Percentiles rank a stretch among this genome's conserved stretches.
Conservation (phyloP, 1,140 invertebrate species). For the Calosoma granatense region DNA sequence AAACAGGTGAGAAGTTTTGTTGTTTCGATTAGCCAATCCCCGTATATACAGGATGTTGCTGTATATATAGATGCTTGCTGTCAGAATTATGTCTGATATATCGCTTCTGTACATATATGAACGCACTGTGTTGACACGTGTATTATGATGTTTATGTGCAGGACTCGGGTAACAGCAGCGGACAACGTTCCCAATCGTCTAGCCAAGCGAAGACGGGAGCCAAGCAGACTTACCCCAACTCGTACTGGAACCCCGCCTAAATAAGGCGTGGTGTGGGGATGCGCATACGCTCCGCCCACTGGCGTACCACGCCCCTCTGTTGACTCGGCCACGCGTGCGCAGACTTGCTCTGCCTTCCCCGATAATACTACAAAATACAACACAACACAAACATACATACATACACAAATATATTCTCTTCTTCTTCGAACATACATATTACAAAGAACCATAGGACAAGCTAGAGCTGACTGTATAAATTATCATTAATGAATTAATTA, state of each 20-base stretch:
- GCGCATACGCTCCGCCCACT: conserved; percentile 18
- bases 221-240: conserved; percentile 50
- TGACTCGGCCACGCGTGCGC: conserved; percentile 4
- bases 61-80: too few relatives aligned
- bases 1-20: too few relatives aligned
- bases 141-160: too few relatives aligned
- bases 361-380: background rate
- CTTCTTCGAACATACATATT: too few relatives aligned
- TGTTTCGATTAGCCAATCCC: too few relatives aligned
- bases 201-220: conserved; percentile 56
- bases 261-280: conserved; percentile 3
- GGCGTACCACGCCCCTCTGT: conserved; percentile 15
- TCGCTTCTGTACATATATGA: too few relatives aligned
- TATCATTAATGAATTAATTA: too few relatives aligned
- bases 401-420: background rate
- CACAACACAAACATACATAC: background rate
- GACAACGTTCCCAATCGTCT: conserved; percentile 54
- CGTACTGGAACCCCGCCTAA: conserved; percentile 45
- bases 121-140: too few relatives aligned
- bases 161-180: conserved; percentile 53
- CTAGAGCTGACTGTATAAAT: conserved; percentile 6
- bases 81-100: too few relatives aligned
- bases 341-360: conserved; percentile 3
- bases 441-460: conserved; percentile 3
- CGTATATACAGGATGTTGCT: too few relatives aligned